Percentiles rank a stretch among this genome's conserved stretches.
Evolutionary conservation across 2,797 vertebrate species (phyloP).

Genomic region (Haliaeetus albicilla): DNA sequence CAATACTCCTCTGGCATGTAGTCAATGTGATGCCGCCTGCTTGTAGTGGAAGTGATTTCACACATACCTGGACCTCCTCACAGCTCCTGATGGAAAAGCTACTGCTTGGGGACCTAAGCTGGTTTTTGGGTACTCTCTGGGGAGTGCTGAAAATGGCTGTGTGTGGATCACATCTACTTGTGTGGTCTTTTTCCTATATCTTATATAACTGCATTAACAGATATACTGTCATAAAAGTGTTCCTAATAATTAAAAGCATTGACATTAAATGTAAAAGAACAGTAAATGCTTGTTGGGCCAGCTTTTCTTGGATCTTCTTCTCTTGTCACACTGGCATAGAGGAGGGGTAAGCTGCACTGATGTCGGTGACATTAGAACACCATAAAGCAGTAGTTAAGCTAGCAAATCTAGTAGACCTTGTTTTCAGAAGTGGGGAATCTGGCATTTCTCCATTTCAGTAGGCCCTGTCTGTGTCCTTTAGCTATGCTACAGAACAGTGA

Average conservation of each 20-base stretch:
- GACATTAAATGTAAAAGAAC: not conserved
- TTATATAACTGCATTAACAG: not conserved
- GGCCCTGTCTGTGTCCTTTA: not conserved
- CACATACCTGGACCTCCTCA: not conserved
- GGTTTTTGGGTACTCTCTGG: not conserved
- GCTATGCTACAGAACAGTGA: not conserved
- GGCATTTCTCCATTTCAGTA: not conserved
- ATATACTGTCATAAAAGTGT: not conserved
- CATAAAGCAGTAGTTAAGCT: not conserved
- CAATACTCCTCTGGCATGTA: fast-evolving
- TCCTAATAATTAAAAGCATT: not conserved
- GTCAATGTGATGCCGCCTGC: not conserved
- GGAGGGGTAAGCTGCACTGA: not conserved
- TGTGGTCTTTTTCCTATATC: not conserved
- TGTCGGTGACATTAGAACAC: not conserved
- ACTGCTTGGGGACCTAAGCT: not conserved
- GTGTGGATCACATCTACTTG: not conserved
- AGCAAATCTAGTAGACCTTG: not conserved
- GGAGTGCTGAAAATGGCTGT: not conserved
- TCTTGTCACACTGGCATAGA: not conserved
- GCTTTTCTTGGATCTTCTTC: not conserved
- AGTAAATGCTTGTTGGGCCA: not conserved
- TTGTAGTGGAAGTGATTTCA: not conserved
- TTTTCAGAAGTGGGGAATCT: not conserved
- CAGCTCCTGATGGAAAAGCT: not conserved